These are phyloP conservation scores for Carassius auratus DNA, from an alignment of 2,113 vertebrate species.

Conservation along the genomic window DNA sequence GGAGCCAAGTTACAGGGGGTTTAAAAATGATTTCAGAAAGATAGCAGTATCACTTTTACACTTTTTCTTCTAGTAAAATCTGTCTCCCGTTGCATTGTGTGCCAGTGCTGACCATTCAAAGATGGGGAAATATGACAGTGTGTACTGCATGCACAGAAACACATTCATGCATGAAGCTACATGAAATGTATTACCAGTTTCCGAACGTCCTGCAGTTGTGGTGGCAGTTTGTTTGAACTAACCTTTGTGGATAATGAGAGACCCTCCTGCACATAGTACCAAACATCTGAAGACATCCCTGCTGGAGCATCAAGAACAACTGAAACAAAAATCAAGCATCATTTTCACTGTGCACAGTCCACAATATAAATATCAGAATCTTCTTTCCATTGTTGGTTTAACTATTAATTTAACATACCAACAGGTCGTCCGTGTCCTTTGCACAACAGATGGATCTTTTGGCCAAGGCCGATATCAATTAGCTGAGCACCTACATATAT, in stretches of 20 bases:
- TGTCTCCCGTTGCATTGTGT: too few relatives aligned
- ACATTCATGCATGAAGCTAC: too few relatives aligned
- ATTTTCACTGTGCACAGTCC: not conserved
- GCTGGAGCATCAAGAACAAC: slow-evolving; percentile 80
- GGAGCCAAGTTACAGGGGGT: too few relatives aligned
- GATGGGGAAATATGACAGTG: not conserved
- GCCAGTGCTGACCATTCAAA: too few relatives aligned
- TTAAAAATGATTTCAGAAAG: too few relatives aligned
- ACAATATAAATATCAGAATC: not conserved
- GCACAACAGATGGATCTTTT: slow-evolving; percentile 78
- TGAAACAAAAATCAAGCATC: slow-evolving; percentile 50
- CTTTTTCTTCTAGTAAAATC: too few relatives aligned
- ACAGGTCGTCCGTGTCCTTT: slow-evolving; percentile 79
- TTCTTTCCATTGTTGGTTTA: not conserved
- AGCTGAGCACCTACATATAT: slow-evolving; percentile 69
- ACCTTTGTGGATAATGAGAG: slow-evolving; percentile 76
- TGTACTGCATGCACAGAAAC: not conserved
- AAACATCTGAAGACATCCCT: slow-evolving; percentile 80
- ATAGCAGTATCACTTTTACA: too few relatives aligned
- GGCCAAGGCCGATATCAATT: slow-evolving; percentile 79
- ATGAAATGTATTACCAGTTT: not conserved
- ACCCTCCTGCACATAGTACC: slow-evolving; percentile 77
- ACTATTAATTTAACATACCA: slow-evolving; percentile 65
- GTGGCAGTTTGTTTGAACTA: slow-evolving; percentile 18
- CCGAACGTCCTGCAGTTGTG: not conserved